A percentile compares a stretch with the other conserved stretches of the same genome.
These are phyloP conservation scores for Eristalis tenax DNA, from an alignment of 2,888 invertebrate genomes.

Conservation along the genomic window DNA sequence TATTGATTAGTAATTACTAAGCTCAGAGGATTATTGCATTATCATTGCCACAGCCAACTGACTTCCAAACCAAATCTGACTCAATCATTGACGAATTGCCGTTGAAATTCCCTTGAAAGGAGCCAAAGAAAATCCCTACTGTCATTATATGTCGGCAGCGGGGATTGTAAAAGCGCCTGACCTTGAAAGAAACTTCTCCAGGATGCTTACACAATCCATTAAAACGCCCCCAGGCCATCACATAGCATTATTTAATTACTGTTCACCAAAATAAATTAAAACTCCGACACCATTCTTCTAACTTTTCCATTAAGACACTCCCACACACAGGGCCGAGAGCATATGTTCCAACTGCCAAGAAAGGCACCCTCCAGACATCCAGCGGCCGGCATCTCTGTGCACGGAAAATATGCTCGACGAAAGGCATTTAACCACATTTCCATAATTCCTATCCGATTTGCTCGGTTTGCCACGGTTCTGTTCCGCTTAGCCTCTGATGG, in stretches of 20 bases:
- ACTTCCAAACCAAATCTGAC: too few species aligned
- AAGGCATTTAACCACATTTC: slow-evolving; percentile 58
- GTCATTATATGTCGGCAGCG: not conserved
- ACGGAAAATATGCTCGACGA: slow-evolving; percentile 6
- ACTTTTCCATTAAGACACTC: slow-evolving; percentile 5
- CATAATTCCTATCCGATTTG: slow-evolving; percentile 59
- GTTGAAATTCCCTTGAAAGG: too few species aligned
- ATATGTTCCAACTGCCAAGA: slow-evolving; percentile 15
- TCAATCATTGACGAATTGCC: too few species aligned
- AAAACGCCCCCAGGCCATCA: not conserved
- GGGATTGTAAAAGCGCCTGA: not conserved
- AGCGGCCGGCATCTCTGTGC: not conserved
- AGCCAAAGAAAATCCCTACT: too few species aligned
- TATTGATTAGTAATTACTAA: too few species aligned
- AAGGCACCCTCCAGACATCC: slow-evolving; percentile 35
- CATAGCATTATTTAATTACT: slow-evolving; percentile 7
- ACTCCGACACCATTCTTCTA: slow-evolving; percentile 7
- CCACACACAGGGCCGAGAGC: not conserved
- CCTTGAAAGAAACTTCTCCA: not conserved
- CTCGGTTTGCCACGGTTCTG: slow-evolving; percentile 4
- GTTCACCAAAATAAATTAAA: slow-evolving; percentile 24
- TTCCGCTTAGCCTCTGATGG: slow-evolving; percentile 5
- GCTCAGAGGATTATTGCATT: too few species aligned
- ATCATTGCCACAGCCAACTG: too few species aligned
- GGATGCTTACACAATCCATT: not conserved